These are phyloP conservation scores for Sparidentex hasta DNA, from an alignment of 2,797 vertebrate genomes.

Conservation along the genomic window DNA sequence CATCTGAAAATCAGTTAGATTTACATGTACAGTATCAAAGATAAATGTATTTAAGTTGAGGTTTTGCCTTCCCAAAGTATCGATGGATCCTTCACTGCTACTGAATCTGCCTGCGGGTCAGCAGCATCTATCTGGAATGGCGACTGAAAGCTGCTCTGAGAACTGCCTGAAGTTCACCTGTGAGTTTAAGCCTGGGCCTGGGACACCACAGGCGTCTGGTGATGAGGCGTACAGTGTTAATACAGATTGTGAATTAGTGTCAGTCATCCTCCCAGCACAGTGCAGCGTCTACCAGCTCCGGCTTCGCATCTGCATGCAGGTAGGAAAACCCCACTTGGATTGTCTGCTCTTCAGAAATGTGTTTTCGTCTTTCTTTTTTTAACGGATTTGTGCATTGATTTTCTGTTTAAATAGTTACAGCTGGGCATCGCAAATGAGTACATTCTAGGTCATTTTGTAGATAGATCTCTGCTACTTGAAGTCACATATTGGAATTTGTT, in stretches of 20 bases:
- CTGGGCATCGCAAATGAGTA: not conserved
- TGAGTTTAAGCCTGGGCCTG: slow-evolving; percentile 60
- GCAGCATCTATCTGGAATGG: not conserved
- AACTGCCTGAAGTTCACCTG: slow-evolving; percentile 81
- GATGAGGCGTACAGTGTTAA: slow-evolving; percentile 24
- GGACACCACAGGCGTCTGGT: not conserved
- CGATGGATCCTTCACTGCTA: slow-evolving; percentile 45
- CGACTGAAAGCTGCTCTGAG: slow-evolving; percentile 51
- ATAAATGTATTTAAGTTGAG: not conserved
- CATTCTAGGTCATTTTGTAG: not conserved
- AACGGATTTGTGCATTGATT: not conserved
- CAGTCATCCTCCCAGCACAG: slow-evolving; percentile 80
- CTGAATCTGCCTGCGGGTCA: not conserved
- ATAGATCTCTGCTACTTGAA: not conserved
- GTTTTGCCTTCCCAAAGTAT: not conserved
- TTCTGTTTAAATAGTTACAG: not conserved
- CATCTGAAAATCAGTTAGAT: not conserved
- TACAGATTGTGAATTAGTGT: slow-evolving; percentile 42
- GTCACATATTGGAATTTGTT: not conserved
- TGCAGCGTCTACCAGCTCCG: slow-evolving; percentile 85
- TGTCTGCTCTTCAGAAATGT: not conserved
- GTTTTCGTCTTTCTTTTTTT: not conserved
- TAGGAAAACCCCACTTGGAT: slow-evolving; percentile 19
- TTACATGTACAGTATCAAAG: not conserved
- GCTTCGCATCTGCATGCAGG: slow-evolving; percentile 79